Conservation (phyloP, 2,888 invertebrate genomes). For the Vanessa cardui region DNA sequence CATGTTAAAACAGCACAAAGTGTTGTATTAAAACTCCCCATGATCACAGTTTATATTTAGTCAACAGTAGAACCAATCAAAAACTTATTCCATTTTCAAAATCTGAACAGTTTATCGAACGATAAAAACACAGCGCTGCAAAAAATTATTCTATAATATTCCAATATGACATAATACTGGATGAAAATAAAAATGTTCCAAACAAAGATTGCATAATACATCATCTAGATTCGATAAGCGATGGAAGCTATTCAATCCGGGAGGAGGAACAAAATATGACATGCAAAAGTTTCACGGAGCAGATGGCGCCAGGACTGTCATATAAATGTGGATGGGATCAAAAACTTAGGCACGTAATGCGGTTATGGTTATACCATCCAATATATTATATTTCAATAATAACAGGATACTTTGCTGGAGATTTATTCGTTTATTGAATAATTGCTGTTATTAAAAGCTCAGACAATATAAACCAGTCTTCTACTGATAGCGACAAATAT, state of each 20-base stretch:
- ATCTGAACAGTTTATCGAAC: too few relatives aligned
- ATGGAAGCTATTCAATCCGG: slow-evolving; percentile 45
- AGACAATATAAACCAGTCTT: not conserved
- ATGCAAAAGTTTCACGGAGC: slow-evolving; percentile 45
- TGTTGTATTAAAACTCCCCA: too few relatives aligned
- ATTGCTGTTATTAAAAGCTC: not conserved
- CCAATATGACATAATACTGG: not conserved
- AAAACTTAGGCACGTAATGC: slow-evolving; percentile 18
- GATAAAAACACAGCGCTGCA: too few relatives aligned
- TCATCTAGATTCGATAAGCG: slow-evolving; percentile 29
- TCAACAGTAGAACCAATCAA: too few relatives aligned
- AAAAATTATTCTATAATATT: not conserved
- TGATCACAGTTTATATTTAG: too few relatives aligned
- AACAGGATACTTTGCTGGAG: not conserved
- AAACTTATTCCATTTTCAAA: too few relatives aligned
- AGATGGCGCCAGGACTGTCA: slow-evolving; percentile 33
- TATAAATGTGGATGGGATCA: slow-evolving; percentile 19
- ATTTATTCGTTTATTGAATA: not conserved
- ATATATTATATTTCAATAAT: slow-evolving; percentile 6
- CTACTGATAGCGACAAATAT: too few relatives aligned
- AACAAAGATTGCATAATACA: slow-evolving; percentile 14
- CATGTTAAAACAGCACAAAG: too few relatives aligned
- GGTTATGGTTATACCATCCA: slow-evolving; percentile 1
- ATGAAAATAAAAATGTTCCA: slow-evolving; percentile 15
- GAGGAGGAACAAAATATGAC: slow-evolving; percentile 44